A percentile compares a stretch with the other conserved stretches of the same genome.
Evolutionary conservation across 1,140 invertebrate genomes (phyloP).

Genomic region (Coenobita brevimanus): DNA sequence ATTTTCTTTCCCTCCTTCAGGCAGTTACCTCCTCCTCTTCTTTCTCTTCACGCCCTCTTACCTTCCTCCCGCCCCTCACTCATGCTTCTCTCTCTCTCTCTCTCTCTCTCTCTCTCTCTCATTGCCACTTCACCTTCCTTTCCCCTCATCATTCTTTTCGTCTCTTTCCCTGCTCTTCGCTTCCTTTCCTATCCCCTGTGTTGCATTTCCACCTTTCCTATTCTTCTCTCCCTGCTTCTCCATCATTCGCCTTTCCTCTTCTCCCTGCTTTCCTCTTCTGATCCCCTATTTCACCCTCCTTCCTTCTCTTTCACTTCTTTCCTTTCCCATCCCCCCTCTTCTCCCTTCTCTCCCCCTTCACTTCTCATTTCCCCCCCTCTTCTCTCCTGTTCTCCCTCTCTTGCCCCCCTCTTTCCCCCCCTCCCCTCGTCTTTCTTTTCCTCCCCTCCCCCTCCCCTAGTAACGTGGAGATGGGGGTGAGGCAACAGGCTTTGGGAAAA

Average conservation of each 20-base stretch:
- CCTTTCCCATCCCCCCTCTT: neutral
- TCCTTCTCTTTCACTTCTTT: neutral
- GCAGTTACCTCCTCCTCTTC: neutral
- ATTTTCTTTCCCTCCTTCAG: neutral
- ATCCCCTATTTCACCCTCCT: neutral
- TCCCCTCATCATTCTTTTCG: neutral
- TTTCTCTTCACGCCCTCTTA: neutral
- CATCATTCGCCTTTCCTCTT: slow-evolving; percentile 8
- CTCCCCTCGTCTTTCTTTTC: no score
- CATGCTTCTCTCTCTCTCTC: neutral
- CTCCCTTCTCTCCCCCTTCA: neutral
- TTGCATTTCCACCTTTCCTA: neutral
- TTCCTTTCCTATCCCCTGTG: neutral
- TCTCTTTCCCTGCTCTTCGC: neutral
- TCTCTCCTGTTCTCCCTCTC: no score
- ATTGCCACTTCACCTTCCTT: neutral
- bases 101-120: neutral
- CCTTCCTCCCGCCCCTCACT: no score
- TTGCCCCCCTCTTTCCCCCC: neutral
- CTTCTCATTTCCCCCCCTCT: neutral
- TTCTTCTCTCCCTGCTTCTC: neutral
- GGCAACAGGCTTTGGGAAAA: no score
- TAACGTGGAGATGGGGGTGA: no score
- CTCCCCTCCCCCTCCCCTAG: no score
- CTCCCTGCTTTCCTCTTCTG: neutral